These are phyloP conservation scores for Apis mellifera DNA, from an alignment of 1,140 invertebrate genomes.

Conservation along the genomic window Amel_HAv3.1 CM009936.2:5515001-5515500, in stretches of 20 bases:
- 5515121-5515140: conserved; percentile 61
- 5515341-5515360: background rate
- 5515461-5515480: too few species aligned
- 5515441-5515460: too few species aligned
- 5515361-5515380: background rate
- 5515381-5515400: background rate
- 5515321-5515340: conserved; percentile 14
- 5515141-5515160: conserved; percentile 59
- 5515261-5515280: conserved; percentile 47
- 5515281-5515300: background rate
- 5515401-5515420: too few species aligned
- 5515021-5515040: conserved; percentile 54
- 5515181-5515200: conserved; percentile 42
- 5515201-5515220: conserved; percentile 47
- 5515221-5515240: conserved; percentile 33
- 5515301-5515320: background rate
- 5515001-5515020: too few species aligned
- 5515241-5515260: conserved; percentile 43
- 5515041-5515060: background rate
- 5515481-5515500: too few species aligned
- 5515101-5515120: conserved; percentile 59
- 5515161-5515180: conserved; percentile 49
- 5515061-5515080: conserved; percentile 2
- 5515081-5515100: conserved; percentile 53
- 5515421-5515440: background rate